Conservation (phyloP, 2,797 vertebrate genomes). For the Dromococcyx pavoninus region DNA sequence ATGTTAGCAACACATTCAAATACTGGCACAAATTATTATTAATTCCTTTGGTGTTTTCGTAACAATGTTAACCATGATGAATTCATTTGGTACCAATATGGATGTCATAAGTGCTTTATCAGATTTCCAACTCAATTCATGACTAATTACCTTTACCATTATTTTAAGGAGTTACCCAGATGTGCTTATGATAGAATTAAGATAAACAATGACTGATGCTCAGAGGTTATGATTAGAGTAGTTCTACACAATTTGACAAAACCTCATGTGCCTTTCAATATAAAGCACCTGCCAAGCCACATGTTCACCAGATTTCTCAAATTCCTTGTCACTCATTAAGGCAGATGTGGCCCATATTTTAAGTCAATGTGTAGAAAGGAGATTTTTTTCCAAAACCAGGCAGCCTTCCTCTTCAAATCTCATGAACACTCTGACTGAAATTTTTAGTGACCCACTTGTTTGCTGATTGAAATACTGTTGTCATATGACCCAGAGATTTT, state of each 20-base stretch:
- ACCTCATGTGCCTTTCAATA: conserved; percentile 52
- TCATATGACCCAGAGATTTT: not conserved
- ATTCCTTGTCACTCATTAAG: conserved; percentile 71
- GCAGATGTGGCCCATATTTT: conserved; percentile 59
- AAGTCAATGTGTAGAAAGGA: conserved; percentile 13
- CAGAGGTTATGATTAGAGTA: conserved; percentile 59
- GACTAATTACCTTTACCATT: conserved; percentile 59
- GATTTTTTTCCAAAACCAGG: conserved; percentile 26
- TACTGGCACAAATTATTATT: conserved; percentile 48
- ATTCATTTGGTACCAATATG: conserved; percentile 64
- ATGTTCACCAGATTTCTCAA: conserved; percentile 64
- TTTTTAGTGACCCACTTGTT: conserved; percentile 35
- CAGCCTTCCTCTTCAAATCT: conserved; percentile 47
- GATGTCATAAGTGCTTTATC: conserved; percentile 66
- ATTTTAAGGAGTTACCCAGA: conserved; percentile 67
- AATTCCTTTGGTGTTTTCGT: conserved; percentile 53
- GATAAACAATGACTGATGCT: conserved; percentile 64
- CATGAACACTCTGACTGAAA: not conserved
- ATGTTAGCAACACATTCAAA: conserved; percentile 43
- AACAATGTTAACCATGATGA: conserved; percentile 58
- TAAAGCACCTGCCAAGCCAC: conserved; percentile 72
- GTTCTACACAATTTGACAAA: conserved; percentile 65
- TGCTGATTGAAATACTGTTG: conserved; percentile 42
- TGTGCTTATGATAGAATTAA: conserved; percentile 59
- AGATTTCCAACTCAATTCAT: conserved; percentile 59